Evolutionary conservation across 2,888 invertebrate species (phyloP).

Genomic region (Trypoxylon attenuatum): DNA sequence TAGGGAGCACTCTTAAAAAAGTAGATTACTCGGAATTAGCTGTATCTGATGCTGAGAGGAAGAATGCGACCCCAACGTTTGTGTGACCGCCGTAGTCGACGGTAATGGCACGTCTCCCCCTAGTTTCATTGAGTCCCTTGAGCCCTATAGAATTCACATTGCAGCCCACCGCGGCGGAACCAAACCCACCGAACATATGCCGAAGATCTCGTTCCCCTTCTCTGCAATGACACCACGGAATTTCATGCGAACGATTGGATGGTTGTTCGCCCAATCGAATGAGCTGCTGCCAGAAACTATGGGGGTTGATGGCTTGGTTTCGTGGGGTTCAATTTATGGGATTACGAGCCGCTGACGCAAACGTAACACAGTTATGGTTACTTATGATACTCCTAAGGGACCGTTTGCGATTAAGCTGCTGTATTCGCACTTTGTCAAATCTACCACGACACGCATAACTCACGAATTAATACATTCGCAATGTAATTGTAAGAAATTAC

Average conservation of each 20-base stretch:
- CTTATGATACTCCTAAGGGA: constrained; percentile 12
- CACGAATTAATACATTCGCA: too few relatives aligned
- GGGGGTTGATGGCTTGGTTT: constrained; percentile 30
- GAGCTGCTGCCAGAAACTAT: constrained; percentile 3
- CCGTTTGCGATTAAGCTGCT: constrained; percentile 8
- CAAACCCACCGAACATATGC: constrained; percentile 45
- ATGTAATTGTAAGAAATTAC: too few relatives aligned
- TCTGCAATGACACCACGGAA: constrained; percentile 45
- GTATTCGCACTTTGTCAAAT: not conserved
- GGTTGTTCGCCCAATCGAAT: constrained; percentile 45
- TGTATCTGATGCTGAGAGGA: not conserved
- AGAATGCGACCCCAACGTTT: not conserved
- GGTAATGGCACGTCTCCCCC: not conserved
- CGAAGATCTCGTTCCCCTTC: constrained; percentile 31
- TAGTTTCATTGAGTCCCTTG: constrained; percentile 24
- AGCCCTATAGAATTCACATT: constrained; percentile 17
- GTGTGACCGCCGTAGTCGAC: not conserved
- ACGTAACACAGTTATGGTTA: constrained; percentile 55
- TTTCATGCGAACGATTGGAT: constrained; percentile 52
- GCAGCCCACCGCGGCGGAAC: too few relatives aligned
- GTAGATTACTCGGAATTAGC: not conserved
- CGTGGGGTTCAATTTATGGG: constrained; percentile 45
- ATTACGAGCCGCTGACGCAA: constrained; percentile 44
- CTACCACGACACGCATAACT: not conserved
- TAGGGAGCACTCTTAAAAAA: not conserved